Evolutionary conservation across 2,888 invertebrate species (phyloP).

Genomic region (Hirtodrosophila alboralis): DNA sequence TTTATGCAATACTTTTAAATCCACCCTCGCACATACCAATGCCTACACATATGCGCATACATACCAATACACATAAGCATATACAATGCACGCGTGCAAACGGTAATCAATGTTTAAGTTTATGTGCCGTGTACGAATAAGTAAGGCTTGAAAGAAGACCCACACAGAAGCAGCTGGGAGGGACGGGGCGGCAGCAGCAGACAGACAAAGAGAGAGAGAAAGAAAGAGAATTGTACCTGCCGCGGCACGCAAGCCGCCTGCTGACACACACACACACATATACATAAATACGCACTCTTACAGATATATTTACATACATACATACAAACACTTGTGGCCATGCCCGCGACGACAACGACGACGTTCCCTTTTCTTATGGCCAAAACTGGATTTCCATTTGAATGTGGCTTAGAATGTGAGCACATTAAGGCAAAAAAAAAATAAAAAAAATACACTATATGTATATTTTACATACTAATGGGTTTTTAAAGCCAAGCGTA

Average conservation of each 20-base stretch:
- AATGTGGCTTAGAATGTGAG: slow-evolving; percentile 71
- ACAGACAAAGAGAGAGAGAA: slow-evolving; percentile 10
- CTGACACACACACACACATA: slow-evolving; percentile 8
- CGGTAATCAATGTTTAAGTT: slow-evolving; percentile 73
- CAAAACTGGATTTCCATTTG: slow-evolving; percentile 74
- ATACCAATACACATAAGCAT: not conserved
- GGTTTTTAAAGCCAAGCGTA: slow-evolving; percentile 65
- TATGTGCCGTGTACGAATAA: slow-evolving; percentile 60
- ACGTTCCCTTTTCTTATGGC: slow-evolving; percentile 76
- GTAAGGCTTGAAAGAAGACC: slow-evolving; percentile 65
- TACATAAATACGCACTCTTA: slow-evolving; percentile 6
- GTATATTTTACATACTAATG: slow-evolving; percentile 68
- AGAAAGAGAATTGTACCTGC: slow-evolving; percentile 35
- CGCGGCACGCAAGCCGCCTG: slow-evolving; percentile 53
- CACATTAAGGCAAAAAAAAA: slow-evolving; percentile 45
- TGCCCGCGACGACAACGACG: slow-evolving; percentile 37
- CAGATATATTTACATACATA: no score
- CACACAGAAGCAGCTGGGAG: slow-evolving; percentile 46
- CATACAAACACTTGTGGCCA: slow-evolving; percentile 19
- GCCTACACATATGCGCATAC: slow-evolving; percentile 13
- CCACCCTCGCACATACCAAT: slow-evolving; percentile 57
- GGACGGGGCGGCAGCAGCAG: slow-evolving; percentile 25
- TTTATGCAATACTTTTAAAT: slow-evolving; percentile 35
- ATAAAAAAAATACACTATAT: slow-evolving; percentile 1
- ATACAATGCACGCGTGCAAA: slow-evolving; percentile 63